These are phyloP conservation scores for Petrolisthes cinctipes DNA, from an alignment of 2,888 invertebrate genomes.

Conservation along the genomic window DNA sequence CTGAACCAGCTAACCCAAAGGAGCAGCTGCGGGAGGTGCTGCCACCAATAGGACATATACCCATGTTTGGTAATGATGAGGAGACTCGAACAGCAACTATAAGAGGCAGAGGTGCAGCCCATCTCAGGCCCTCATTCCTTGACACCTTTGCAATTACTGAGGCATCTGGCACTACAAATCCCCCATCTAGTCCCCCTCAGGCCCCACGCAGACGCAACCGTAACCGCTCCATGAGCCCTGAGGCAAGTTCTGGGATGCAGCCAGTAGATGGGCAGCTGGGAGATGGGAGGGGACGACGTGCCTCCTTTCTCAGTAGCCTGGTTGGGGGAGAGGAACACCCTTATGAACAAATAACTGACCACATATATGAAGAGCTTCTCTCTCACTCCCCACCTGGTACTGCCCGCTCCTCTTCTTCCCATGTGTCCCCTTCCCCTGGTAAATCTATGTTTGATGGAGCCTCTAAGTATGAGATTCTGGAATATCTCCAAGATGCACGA, in stretches of 20 bases:
- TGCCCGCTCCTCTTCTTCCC: conserved; percentile 21
- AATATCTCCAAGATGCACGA: conserved; percentile 88
- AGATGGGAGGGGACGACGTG: conserved; percentile 22
- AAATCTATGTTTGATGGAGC: conserved; percentile 79
- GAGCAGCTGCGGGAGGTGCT: conserved; percentile 49
- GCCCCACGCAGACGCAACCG: conserved; percentile 52
- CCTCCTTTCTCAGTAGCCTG: conserved; percentile 46
- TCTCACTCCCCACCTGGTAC: conserved; percentile 53
- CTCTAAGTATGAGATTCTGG: conserved; percentile 89
- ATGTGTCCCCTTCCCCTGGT: conserved; percentile 53
- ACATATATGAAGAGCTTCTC: conserved; percentile 65
- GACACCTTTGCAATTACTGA: conserved; percentile 39
- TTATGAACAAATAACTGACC: conserved; percentile 62
- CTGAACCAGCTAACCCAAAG: conserved; percentile 34
- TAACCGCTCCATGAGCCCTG: conserved; percentile 52
- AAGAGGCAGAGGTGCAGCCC: conserved; percentile 53
- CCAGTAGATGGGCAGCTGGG: background rate
- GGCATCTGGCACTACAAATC: conserved; percentile 10
- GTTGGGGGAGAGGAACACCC: conserved; percentile 49
- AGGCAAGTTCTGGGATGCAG: conserved; percentile 13
- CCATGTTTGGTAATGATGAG: conserved; percentile 52
- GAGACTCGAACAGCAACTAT: conserved; percentile 63
- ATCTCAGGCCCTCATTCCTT: conserved; percentile 41
- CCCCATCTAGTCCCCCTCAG: conserved; percentile 45
- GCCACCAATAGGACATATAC: conserved; percentile 32